Base-by-base conservation (phyloP, 1,140 invertebrate species). In the Drosophila asahinai region DNA sequence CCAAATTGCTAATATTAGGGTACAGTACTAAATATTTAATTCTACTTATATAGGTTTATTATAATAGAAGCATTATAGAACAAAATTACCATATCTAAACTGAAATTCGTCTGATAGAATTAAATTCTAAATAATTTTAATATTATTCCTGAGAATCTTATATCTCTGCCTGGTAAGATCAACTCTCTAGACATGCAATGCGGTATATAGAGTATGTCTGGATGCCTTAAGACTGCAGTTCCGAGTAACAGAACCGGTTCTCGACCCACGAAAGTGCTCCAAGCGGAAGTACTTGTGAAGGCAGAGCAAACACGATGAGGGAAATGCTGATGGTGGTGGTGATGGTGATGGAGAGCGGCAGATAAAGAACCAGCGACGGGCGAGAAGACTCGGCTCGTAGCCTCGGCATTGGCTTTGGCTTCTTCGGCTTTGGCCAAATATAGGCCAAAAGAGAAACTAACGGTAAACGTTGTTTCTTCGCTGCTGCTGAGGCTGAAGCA, bases 381-480 rank as follows among this genome's bases (percentile, higher is more conserved):
- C 58, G 57, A 54, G 70, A 61, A 80, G 77, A 61, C 55, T 33
- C 67, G 67, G 72, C 72, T 63, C 5, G 55, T 43, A 65, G 57
- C 58, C 62, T 54, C 68, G 58, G 17, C 54, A 40, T 55, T 54
- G 33, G 17, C 52, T 54, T 38, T 14, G 51, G 51, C 71, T 22
- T 48, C 52, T 61, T 48, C 38, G 57, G 19, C 51, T 62, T 36
- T 25, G 59, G 51, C 71, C 47, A 82, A 90, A 92, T 92, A 86
- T 92, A 87, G 91, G 91, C 91, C 91, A 92, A 92, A 92, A 92
- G 91, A 92, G 91, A 92, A 92, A 92, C 91, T 92, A 92, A 92
- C 90, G 83, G 90, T 92, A 92, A 75, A 90, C 62, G 70, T 52
- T 73, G 80, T 55, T 81, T 59, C 61, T 66, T 75, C 36, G 52